Conservation (phyloP, 2,797 vertebrate genomes). For the Momotus momota region DNA sequence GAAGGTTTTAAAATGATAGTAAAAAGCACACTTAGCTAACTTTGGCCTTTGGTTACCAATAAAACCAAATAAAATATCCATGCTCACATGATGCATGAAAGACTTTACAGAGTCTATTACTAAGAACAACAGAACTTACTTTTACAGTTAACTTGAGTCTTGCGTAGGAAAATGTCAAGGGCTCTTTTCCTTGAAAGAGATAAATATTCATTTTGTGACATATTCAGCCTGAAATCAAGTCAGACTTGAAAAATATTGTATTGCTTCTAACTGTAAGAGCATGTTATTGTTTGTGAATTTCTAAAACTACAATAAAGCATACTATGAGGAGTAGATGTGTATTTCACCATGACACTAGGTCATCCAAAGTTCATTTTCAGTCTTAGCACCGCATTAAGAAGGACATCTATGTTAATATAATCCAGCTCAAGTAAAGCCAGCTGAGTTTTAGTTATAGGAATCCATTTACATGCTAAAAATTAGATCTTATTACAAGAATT, state of each 20-base stretch:
- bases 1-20: not conserved
- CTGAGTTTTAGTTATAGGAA: not conserved
- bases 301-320: not conserved
- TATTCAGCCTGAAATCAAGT: not conserved
- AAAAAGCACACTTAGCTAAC: not conserved
- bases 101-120: not conserved
- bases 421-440: not conserved
- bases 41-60: not conserved
- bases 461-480: not conserved
- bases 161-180: not conserved
- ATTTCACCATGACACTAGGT: not conserved
- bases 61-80: not conserved
- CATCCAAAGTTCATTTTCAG: not conserved
- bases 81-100: not conserved
- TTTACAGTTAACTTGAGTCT: not conserved
- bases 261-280: not conserved
- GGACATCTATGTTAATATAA: not conserved
- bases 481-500: not conserved
- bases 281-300: not conserved
- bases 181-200: not conserved
- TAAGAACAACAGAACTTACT: rapidly evolving
- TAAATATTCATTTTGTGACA: not conserved
- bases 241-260: not conserved
- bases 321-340: not conserved
- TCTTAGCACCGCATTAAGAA: not conserved